phyloP scores from a whole-genome alignment of 2,113 vertebrate genomes.

The Neopipo cinnamomea region DNA sequence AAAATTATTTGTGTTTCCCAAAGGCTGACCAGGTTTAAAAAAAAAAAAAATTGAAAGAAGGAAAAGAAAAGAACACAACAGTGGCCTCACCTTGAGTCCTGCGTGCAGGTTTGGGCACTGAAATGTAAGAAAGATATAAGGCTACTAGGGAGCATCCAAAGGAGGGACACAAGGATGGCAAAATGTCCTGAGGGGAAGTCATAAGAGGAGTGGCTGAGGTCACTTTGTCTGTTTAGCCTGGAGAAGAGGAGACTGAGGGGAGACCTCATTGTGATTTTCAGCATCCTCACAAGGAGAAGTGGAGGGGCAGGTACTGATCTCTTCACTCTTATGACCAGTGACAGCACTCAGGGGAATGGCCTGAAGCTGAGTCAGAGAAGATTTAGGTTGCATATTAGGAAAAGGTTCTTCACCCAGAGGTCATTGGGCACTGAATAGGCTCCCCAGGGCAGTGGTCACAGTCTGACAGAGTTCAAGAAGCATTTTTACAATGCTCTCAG shows the following conservation, averaged over 20 bases:
- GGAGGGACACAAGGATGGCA: neutral
- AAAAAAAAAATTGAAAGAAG: neutral
- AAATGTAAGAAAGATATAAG: neutral
- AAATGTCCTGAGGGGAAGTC: neutral
- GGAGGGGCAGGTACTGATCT: neutral
- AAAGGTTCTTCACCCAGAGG: neutral
- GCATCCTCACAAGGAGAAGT: neutral
- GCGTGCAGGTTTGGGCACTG: neutral
- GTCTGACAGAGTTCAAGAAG: neutral
- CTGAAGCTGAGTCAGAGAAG: neutral
- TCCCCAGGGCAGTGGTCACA: neutral
- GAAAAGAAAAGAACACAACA: neutral
- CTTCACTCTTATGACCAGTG: neutral
- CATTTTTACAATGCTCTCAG: fast-evolving
- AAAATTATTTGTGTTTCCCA: neutral
- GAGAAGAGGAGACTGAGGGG: neutral
- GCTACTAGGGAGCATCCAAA: neutral
- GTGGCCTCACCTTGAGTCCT: neutral
- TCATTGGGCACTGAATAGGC: neutral
- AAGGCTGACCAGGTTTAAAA: neutral
- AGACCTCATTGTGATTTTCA: neutral
- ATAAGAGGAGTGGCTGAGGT: neutral
- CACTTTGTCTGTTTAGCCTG: neutral
- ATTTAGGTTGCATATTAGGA: neutral
- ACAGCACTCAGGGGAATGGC: neutral